Percentiles rank a stretch among this genome's conserved stretches.
These are phyloP conservation scores for Bungarus multicinctus DNA, from an alignment of 2,113 vertebrate species.

Conservation along the genomic window DNA sequence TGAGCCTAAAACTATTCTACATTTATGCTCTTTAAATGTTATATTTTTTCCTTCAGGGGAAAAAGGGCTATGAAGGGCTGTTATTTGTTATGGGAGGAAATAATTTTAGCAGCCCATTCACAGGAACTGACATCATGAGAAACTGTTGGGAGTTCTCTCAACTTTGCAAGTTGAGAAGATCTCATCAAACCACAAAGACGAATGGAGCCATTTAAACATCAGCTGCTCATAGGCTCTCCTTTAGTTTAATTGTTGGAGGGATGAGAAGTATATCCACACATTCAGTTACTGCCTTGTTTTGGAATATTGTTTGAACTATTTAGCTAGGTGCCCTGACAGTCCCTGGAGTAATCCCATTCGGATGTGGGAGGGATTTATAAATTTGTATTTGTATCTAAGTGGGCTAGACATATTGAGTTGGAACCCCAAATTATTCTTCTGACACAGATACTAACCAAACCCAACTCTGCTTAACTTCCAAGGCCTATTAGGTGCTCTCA, in stretches of 20 bases:
- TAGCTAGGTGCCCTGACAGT: neutral
- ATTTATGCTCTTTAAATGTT: neutral
- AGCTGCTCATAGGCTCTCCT: neutral
- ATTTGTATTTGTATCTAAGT: neutral
- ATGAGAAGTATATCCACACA: neutral
- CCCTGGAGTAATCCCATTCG: neutral
- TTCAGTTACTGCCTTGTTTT: neutral
- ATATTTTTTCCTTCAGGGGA: neutral
- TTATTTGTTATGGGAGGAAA: conserved; percentile 20
- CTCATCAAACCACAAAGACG: neutral
- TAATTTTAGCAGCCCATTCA: neutral
- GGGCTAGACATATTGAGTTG: neutral
- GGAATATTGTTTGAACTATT: neutral
- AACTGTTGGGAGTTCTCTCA: neutral
- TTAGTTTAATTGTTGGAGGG: neutral
- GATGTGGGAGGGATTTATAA: neutral
- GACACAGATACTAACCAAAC: neutral
- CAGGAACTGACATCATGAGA: neutral
- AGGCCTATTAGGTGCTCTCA: neutral
- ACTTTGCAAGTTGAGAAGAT: neutral
- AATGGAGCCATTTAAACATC: neutral
- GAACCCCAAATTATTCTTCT: neutral
- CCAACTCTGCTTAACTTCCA: neutral
- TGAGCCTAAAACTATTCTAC: conserved; percentile 29
- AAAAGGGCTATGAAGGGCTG: neutral